Evolutionary conservation across 2,113 vertebrate species (phyloP), one percentile per base, ranked within the genome.

Genomic region (Fulmarus glacialis): DNA sequence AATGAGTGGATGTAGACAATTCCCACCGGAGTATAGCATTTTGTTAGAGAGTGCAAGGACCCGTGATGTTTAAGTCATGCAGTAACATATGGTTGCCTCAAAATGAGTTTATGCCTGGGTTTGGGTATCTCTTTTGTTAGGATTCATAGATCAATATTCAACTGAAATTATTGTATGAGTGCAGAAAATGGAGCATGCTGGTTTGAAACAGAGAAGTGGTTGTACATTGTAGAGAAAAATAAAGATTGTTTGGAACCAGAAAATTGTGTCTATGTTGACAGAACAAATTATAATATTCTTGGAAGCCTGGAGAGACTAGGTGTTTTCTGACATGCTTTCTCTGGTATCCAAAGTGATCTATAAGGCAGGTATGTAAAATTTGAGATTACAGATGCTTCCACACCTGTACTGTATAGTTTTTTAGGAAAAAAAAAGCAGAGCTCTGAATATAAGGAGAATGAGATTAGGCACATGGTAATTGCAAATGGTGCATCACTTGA

Each of bases 41-140:
- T 81, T 89, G 59, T 78, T 92, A 32, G 55, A 42, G 12, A 81
- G 1, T 42, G 15, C 58, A 74, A 90, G 47, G 77, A 91, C 53
- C 26, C 14, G 3, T 26, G 18, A 14, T 62, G 30, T 91, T 58
- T 12, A 83, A 92, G 26, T 55, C 80, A 52, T 40, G 36, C 19
- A 45, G 50, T 87, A 52, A 58, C 26, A 34, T 45, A 47, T 38
- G 22, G 15, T 82, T 89, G 50, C 83, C 40, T 89, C 64, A 90
- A 30, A 92, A 78, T 55, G 43, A 92, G n/a, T 90, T 95, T 87
- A 18, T 2, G 12, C 36, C 48, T 78, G 34, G 21, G 10, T 66
- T 89, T 94, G 55, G 21, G 3, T 90, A 10, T 70, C 63, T 93
- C 78, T 94, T 82, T 94, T 87, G 68, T 95, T 89, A 64, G 43